Conservation (phyloP, 2,888 invertebrate species). For the Drosophila recens region DNA sequence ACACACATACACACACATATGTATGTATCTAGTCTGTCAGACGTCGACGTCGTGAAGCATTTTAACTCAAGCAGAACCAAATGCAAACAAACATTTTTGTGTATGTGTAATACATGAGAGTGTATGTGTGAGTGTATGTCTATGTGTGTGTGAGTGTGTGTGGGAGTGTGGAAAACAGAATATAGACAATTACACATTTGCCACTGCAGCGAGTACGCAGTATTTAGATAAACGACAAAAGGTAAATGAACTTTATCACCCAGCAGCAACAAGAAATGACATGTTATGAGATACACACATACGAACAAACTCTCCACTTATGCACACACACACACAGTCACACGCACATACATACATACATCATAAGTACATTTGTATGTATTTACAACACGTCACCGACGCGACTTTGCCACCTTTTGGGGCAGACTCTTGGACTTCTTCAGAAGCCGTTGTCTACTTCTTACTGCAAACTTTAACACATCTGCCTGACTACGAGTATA, state of each 20-base stretch:
- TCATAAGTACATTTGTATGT: slow-evolving; percentile 30
- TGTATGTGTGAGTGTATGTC: slow-evolving; percentile 21
- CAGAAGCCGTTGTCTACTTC: slow-evolving; percentile 31
- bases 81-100: slow-evolving; percentile 53
- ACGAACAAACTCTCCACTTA: too few species aligned
- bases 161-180: slow-evolving; percentile 61
- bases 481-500: neutral
- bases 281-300: slow-evolving; percentile 44
- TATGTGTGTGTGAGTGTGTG: slow-evolving; percentile 14
- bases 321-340: neutral
- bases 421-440: slow-evolving; percentile 50
- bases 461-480: neutral
- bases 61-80: slow-evolving; percentile 68
- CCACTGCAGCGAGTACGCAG: slow-evolving; percentile 59
- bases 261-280: slow-evolving; percentile 61
- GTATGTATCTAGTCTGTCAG: slow-evolving; percentile 20
- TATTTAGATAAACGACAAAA: slow-evolving; percentile 76
- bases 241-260: slow-evolving; percentile 78
- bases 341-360: neutral
- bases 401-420: slow-evolving; percentile 59
- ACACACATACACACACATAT: neutral
- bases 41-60: slow-evolving; percentile 41
- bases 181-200: slow-evolving; percentile 78
- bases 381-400: slow-evolving; percentile 34
- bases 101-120: neutral